phyloP scores from a whole-genome alignment of 1,140 invertebrate species.

The Drosophila sucinea region DNA sequence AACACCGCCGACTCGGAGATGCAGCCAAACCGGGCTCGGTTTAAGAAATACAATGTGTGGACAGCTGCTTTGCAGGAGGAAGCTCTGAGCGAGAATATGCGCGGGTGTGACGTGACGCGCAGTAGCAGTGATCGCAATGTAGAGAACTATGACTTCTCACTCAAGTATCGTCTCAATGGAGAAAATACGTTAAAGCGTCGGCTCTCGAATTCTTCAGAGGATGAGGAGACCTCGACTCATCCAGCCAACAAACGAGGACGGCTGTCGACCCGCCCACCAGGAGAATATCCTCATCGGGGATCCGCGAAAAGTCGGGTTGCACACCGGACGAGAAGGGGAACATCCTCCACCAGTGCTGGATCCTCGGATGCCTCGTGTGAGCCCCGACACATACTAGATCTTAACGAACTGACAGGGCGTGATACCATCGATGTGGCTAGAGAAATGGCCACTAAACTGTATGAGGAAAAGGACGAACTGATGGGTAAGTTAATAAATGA shows the following conservation, averaged over 20 bases:
- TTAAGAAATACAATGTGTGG: conserved; percentile 87
- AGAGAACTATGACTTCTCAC: conserved; percentile 85
- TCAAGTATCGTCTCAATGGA: conserved; percentile 66
- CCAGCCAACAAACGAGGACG: conserved; percentile 68
- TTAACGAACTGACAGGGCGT: conserved; percentile 80
- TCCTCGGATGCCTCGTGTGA: conserved; percentile 71
- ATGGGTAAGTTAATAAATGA: conserved; percentile 85
- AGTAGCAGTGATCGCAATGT: conserved; percentile 85
- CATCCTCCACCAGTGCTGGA: conserved; percentile 63
- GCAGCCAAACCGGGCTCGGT: conserved; percentile 51
- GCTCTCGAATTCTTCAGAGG: conserved; percentile 72
- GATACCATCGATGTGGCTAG: conserved; percentile 86
- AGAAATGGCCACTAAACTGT: conserved; percentile 88
- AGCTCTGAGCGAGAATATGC: conserved; percentile 85
- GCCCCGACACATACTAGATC: conserved; percentile 83
- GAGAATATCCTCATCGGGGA: conserved; percentile 36
- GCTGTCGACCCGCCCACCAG: conserved; percentile 32
- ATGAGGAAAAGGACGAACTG: conserved; percentile 88
- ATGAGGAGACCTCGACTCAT: conserved; percentile 47
- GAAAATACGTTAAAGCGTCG: conserved; percentile 79
- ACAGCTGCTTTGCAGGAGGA: conserved; percentile 86
- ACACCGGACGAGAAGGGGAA: conserved; percentile 50
- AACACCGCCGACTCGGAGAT: conserved; percentile 74
- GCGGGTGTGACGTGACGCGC: conserved; percentile 84
- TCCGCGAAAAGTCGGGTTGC: conserved; percentile 52